phyloP scores from a whole-genome alignment of 2,797 vertebrate genomes.

The Dermochelys coriacea region DNA sequence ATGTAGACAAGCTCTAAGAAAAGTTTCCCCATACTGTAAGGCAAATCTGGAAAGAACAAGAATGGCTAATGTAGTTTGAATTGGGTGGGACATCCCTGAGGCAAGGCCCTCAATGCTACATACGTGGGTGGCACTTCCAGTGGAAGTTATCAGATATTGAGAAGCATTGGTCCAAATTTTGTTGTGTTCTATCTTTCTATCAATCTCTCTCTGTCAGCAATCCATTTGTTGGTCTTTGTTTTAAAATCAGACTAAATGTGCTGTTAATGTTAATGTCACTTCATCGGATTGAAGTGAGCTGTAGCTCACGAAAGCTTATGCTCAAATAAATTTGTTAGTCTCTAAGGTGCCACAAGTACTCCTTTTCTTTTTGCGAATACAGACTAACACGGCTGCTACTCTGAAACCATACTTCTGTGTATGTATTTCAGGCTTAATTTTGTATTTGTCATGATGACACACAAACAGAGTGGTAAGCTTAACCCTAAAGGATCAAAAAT shows the following conservation, averaged over 20 bases:
- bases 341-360: too few relatives aligned
- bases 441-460: background rate
- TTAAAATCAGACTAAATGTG: background rate
- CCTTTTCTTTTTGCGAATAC: too few relatives aligned
- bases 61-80: background rate
- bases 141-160: background rate
- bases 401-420: background rate
- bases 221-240: background rate
- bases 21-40: conserved; percentile 6
- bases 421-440: background rate
- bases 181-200: background rate
- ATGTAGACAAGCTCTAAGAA: background rate
- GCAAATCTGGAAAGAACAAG: background rate
- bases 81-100: background rate
- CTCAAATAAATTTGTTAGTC: too few relatives aligned
- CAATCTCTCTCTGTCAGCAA: background rate
- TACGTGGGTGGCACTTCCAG: background rate
- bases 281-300: too few relatives aligned
- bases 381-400: too few relatives aligned
- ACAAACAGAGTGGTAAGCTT: background rate
- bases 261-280: background rate
- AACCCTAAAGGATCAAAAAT: background rate
- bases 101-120: rapidly evolving
- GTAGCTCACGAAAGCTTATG: too few relatives aligned
- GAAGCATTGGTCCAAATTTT: background rate